These are phyloP conservation scores for Drosophila nr. perissopoda DNA, from an alignment of 2,888 invertebrate species.

Conservation along the genomic window DNA sequence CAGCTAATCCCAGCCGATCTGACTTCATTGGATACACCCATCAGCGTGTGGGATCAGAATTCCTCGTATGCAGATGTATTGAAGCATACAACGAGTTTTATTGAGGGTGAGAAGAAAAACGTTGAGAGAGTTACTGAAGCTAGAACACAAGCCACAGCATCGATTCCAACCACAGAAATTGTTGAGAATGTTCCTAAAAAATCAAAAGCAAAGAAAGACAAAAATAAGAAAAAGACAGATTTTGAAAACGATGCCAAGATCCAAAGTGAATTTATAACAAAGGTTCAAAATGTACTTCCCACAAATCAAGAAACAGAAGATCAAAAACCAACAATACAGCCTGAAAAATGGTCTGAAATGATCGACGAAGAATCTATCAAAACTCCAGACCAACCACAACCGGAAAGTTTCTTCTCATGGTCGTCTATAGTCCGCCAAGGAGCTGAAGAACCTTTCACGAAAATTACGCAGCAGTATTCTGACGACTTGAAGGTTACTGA, in stretches of 20 bases:
- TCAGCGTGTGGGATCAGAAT: conserved; percentile 44
- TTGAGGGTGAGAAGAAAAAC: conserved; percentile 64
- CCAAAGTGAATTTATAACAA: background rate
- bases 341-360: conserved; percentile 43
- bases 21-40: background rate
- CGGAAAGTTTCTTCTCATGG: conserved; percentile 41
- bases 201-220: conserved; percentile 44
- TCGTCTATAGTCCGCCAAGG: conserved; percentile 66
- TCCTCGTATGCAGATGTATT: conserved; percentile 70
- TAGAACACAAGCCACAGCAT: background rate
- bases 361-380: conserved; percentile 30
- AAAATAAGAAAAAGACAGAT: conserved; percentile 27
- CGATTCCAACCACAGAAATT: conserved; percentile 1
- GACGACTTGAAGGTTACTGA: background rate
- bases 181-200: conserved; percentile 24
- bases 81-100: conserved; percentile 60
- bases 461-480: conserved; percentile 22
- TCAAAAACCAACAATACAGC: background rate
- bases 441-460: conserved; percentile 49
- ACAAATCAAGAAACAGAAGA: background rate
- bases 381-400: conserved; percentile 1
- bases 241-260: conserved; percentile 5
- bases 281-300: background rate
- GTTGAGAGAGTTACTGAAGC: conserved; percentile 21
- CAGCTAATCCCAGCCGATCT: conserved; percentile 35